Conservation (phyloP, 2,113 vertebrate species). For the Labeo catla region DNA sequence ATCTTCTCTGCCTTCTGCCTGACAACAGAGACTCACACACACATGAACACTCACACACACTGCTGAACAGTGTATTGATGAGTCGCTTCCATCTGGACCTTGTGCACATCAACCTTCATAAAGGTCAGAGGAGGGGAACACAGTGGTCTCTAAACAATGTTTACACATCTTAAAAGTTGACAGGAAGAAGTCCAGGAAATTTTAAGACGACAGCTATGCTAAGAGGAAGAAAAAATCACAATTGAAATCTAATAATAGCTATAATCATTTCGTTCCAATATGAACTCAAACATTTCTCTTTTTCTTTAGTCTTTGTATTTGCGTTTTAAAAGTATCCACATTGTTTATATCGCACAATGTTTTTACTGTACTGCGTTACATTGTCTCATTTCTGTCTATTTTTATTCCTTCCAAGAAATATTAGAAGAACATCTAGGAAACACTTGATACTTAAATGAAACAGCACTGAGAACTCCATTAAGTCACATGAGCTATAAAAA, state of each 20-base stretch:
- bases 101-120: conserved; percentile 21
- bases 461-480: background rate
- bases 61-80: conserved; percentile 27
- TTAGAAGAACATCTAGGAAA: conserved; percentile 15
- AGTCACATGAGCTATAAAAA: background rate
- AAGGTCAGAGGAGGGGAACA: conserved; percentile 1
- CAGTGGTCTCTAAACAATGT: conserved; percentile 2
- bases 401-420: background rate
- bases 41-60: conserved; percentile 15
- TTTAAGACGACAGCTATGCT: background rate
- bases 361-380: background rate
- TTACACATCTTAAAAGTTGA: conserved; percentile 15
- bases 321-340: background rate
- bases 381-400: background rate
- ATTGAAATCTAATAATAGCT: background rate
- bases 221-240: background rate
- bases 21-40: conserved; percentile 46
- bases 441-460: background rate
- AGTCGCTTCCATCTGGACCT: conserved; percentile 38
- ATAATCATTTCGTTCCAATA: background rate
- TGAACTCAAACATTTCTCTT: background rate
- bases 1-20: conserved; percentile 46
- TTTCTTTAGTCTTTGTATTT: background rate
- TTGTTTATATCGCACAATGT: background rate
- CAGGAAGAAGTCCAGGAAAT: background rate